A percentile compares a stretch with the other conserved stretches of the same genome.
Evolutionary conservation across 2,888 invertebrate species (phyloP).

Genomic region (Ariolimax columbianus): DNA sequence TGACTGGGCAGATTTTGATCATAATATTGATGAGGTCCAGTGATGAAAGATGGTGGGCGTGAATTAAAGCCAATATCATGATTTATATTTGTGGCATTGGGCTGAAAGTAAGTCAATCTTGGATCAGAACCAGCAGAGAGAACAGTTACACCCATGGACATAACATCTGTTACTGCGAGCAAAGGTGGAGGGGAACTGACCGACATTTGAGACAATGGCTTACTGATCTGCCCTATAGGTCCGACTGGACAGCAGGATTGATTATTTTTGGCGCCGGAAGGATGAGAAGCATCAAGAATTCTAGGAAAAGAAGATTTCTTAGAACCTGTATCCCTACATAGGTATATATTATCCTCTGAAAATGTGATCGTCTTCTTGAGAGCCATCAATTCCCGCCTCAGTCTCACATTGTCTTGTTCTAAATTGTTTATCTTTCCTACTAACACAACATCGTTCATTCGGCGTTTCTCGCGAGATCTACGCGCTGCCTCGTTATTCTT

Average conservation of each 20-base stretch:
- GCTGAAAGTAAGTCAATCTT: constrained; percentile 38
- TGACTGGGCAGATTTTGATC: not conserved
- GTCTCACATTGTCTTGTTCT: constrained; percentile 95
- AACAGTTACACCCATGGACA: constrained; percentile 48
- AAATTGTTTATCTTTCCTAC: constrained; percentile 95
- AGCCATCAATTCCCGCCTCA: constrained; percentile 93
- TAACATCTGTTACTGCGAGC: constrained; percentile 53
- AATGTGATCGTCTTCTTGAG: constrained; percentile 87
- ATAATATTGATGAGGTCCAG: constrained; percentile 1
- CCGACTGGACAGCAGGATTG: not conserved
- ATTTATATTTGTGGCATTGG: constrained; percentile 15
- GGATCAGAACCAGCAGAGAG: constrained; percentile 5
- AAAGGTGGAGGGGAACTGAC: constrained; percentile 57
- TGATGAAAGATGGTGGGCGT: not conserved
- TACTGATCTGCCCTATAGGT: not conserved
- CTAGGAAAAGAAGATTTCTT: constrained; percentile 6
- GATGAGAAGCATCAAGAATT: not conserved
- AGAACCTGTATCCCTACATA: not conserved
- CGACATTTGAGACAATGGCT: not conserved
- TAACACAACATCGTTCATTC: constrained; percentile 96
- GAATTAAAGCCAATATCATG: not conserved
- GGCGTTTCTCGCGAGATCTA: constrained; percentile 94
- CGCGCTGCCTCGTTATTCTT: constrained; percentile 97
- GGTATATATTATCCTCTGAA: constrained; percentile 60
- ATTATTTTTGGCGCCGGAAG: not conserved